Evolutionary conservation across 2,113 vertebrate genomes (phyloP).

Genomic region (Coptodon bakossiorum): DNA sequence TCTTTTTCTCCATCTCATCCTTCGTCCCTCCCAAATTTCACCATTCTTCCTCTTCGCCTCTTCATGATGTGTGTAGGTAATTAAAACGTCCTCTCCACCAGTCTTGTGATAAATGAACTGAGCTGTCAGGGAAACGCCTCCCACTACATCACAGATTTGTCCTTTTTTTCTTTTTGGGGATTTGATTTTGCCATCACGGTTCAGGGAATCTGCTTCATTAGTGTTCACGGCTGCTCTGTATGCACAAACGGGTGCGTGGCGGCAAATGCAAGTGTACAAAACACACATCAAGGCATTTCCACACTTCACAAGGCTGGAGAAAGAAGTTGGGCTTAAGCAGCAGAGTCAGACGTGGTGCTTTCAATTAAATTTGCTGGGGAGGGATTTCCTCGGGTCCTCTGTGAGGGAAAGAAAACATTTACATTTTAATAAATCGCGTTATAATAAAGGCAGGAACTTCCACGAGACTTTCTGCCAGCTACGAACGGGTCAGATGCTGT

Average conservation of each 20-base stretch:
- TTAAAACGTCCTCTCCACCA: slow-evolving; percentile 18
- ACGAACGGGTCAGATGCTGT: neutral
- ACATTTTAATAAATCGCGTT: neutral
- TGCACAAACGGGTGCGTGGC: neutral
- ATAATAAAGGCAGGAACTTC: neutral
- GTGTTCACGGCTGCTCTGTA: neutral
- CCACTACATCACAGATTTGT: neutral
- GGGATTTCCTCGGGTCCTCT: neutral
- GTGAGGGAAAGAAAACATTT: neutral
- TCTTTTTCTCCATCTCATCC: neutral
- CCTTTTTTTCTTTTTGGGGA: neutral
- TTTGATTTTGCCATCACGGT: neutral
- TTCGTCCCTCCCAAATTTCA: neutral
- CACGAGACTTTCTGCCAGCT: neutral
- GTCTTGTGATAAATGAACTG: neutral
- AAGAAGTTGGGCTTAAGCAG: neutral
- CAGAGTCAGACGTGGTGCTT: neutral
- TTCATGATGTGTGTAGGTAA: neutral
- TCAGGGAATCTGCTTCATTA: slow-evolving; percentile 10
- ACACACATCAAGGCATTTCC: neutral
- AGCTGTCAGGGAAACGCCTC: slow-evolving; percentile 15
- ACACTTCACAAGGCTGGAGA: neutral
- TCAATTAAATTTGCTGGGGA: neutral
- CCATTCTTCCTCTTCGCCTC: neutral
- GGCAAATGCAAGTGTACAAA: neutral